Evolutionary conservation across 2,797 vertebrate species (phyloP).

Genomic region (Crenichthys baileyi): DNA sequence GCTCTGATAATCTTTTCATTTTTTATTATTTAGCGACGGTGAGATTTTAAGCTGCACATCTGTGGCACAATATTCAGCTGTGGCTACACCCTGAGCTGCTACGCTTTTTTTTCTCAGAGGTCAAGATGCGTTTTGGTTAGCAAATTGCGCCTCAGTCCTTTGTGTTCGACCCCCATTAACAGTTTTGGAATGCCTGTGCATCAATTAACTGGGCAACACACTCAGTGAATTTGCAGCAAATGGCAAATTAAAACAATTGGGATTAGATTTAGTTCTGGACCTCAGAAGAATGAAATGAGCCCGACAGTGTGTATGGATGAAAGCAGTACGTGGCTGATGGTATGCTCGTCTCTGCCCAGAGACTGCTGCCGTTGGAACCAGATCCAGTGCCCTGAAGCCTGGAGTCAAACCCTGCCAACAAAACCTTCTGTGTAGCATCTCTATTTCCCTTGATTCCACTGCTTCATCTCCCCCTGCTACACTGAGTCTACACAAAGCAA

Average conservation of each 20-base stretch:
- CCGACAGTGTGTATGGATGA: conserved; percentile 24
- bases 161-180: conserved; percentile 15
- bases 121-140: conserved; percentile 12
- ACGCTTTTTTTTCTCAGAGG: not conserved
- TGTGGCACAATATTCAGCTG: conserved; percentile 3
- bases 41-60: conserved; percentile 19
- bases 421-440: conserved; percentile 53
- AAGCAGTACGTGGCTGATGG: conserved; percentile 21
- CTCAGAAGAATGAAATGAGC: conserved; percentile 31
- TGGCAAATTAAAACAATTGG: conserved; percentile 53
- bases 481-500: conserved; percentile 17
- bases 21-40: conserved; percentile 3
- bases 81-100: not conserved
- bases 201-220: conserved; percentile 49
- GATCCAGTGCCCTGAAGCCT: conserved; percentile 58
- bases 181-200: conserved; percentile 30
- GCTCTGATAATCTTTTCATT: conserved; percentile 25
- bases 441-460: conserved; percentile 10
- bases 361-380: conserved; percentile 54
- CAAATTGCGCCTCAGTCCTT: conserved; percentile 9
- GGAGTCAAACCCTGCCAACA: conserved; percentile 56
- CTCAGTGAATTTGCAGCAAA: conserved; percentile 48
- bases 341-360: conserved; percentile 45
- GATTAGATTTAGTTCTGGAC: conserved; percentile 40
- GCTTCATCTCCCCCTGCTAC: conserved; percentile 9